Conservation (phyloP, 2,797 vertebrate species). For the Momotus momota region DNA sequence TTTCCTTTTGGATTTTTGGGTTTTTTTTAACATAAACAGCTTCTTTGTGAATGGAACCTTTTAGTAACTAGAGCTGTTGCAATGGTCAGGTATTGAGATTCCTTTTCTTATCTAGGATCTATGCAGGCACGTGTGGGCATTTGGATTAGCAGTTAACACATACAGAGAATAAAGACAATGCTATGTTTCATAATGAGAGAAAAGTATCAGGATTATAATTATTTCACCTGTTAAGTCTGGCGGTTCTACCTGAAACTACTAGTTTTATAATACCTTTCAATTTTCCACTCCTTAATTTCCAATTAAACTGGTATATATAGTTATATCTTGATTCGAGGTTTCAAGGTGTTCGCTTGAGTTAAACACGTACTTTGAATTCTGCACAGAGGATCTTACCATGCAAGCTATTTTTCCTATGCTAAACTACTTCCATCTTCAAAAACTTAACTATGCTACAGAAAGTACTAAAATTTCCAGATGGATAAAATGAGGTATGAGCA, state of each 20-base stretch:
- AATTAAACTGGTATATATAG: not conserved
- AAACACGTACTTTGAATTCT: not conserved
- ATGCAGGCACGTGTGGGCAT: not conserved
- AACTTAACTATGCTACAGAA: not conserved
- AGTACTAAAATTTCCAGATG: not conserved
- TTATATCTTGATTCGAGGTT: not conserved
- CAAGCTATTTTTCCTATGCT: not conserved
- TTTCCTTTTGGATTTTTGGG: not conserved
- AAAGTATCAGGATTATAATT: not conserved
- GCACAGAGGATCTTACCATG: not conserved
- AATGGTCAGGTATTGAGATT: not conserved
- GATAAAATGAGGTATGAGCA: not conserved
- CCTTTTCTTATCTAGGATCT: not conserved
- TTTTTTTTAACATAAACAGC: not conserved
- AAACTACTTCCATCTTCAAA: not conserved
- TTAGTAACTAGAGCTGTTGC: not conserved
- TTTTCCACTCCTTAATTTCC: not conserved
- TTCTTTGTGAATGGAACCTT: not conserved
- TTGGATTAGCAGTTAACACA: not conserved
- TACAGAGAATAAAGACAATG: not conserved
- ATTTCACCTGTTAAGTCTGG: not conserved
- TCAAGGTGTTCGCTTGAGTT: not conserved
- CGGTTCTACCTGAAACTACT: not conserved
- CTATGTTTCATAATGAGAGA: not conserved
- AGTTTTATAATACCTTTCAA: not conserved